Base-by-base conservation (phyloP, 2,797 vertebrate genomes). In the Odontamblyopus rebecca region DNA sequence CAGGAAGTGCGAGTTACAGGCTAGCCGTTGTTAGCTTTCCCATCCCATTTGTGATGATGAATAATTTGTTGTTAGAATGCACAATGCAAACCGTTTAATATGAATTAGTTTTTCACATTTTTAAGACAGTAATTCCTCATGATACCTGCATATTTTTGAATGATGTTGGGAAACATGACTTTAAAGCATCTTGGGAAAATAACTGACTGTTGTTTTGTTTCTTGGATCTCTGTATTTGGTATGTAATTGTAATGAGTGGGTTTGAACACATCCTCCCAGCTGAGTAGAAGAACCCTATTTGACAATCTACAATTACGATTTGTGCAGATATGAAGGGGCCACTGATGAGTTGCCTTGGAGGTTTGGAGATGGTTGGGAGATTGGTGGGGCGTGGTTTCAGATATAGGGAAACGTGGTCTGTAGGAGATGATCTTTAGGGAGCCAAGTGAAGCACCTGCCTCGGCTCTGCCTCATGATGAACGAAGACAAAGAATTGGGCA, bases 281-380 rank as follows among this genome's bases (percentile, higher is more conserved):
- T 64, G 69, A 59, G 66, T 65, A 68, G 73, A 79, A 70, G 77
- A 71, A 38, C 59, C 68, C 41, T 0, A 6, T 82, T 76, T 85
- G 86, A 90, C 82, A 86, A 83, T 86, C 69, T 75, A 84, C 81
- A 87, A 89, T 91, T 88, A 89, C 84, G 78, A 87, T 84, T 71
- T 69, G 71, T 75, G 72, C 82, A 75, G 83, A 86, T 87, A 82
- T 83, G 78, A 88, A 86, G 69, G 68, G 67, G 59, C 54, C 56
- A 48, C 82, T 87, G 86, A 91, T 86, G 86, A 88, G 77, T 79
- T 85, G 71, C 66, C 81, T 77, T 69, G 72, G 74, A 79, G 63
- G 18, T 29, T 2, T 57, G 67, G 48, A 4, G 6, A 38, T 35
- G 27, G 68, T 56, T 77, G 72, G 73, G 68, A 5, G 7, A 67